Percentiles rank a stretch among this genome's conserved stretches.
phyloP scores from a whole-genome alignment of 2,113 vertebrate genomes.

The Eidolon helvum region DNA sequence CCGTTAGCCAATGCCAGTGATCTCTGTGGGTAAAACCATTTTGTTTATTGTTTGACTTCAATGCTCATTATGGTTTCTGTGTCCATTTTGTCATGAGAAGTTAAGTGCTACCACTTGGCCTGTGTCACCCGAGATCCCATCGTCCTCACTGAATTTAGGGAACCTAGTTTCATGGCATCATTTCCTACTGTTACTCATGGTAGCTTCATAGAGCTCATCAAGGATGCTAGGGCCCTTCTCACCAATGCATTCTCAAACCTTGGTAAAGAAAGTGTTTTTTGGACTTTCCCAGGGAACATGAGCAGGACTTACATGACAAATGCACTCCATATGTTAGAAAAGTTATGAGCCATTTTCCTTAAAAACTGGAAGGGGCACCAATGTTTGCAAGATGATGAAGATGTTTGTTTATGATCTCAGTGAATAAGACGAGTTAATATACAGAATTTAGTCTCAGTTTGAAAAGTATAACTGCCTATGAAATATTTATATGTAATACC shows the following conservation, averaged over 20 bases:
- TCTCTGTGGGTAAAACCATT: not conserved
- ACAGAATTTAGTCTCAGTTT: constrained; percentile 14
- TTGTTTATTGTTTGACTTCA: not conserved
- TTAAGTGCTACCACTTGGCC: not conserved
- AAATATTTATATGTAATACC: constrained; percentile 21
- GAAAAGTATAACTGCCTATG: not conserved
- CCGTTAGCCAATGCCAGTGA: not conserved
- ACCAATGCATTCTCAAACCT: not conserved
- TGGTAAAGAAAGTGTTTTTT: not conserved
- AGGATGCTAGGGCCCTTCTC: not conserved
- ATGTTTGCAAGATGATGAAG: not conserved
- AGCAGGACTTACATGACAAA: not conserved
- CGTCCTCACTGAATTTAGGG: not conserved
- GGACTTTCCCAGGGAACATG: not conserved
- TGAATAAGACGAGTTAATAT: constrained; percentile 7
- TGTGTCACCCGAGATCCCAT: not conserved
- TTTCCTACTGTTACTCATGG: not conserved
- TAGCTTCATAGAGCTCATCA: not conserved
- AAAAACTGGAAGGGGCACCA: not conserved
- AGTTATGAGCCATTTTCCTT: constrained; percentile 4
- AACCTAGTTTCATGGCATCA: not conserved
- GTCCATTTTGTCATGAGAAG: not conserved
- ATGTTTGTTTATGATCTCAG: constrained; percentile 18
- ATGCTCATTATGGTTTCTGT: not conserved
- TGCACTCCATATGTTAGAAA: not conserved